Percentiles rank a stretch among this genome's conserved stretches.
These are phyloP conservation scores for Chrysochloris asiatica DNA, from an alignment of 2,113 vertebrate species.

Conservation along the genomic window DNA sequence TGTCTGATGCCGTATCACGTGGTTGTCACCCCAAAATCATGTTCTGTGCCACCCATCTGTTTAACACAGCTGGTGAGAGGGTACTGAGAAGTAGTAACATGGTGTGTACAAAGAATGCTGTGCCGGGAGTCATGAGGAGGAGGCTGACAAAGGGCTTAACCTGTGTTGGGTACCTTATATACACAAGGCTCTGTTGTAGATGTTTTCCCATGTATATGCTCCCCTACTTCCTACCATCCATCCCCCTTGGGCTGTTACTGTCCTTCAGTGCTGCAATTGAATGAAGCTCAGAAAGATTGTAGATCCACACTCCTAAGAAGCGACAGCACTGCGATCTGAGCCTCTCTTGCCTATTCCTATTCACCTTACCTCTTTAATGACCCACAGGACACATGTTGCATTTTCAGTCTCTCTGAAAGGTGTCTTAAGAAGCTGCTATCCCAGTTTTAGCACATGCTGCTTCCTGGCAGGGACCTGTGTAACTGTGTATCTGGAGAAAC, in stretches of 20 bases:
- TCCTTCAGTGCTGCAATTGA: background rate
- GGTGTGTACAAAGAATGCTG: background rate
- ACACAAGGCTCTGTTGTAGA: background rate
- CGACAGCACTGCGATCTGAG: background rate
- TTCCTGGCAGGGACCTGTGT: too few species aligned
- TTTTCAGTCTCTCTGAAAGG: too few species aligned
- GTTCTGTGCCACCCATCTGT: conserved; percentile 32
- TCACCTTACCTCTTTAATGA: background rate
- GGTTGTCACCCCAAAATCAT: conserved; percentile 19
- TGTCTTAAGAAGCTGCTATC: too few species aligned
- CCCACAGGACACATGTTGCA: too few species aligned
- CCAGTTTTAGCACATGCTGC: too few species aligned
- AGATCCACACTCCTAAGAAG: background rate
- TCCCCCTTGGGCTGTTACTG: background rate
- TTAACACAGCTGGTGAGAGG: background rate
- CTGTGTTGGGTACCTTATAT: background rate
- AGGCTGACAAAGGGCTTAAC: background rate
- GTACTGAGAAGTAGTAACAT: background rate
- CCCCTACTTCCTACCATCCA: background rate
- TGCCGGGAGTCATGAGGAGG: background rate
- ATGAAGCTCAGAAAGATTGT: background rate
- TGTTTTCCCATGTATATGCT: background rate
- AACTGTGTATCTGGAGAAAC: too few species aligned
- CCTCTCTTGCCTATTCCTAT: background rate
- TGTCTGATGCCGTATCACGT: conserved; percentile 38